Evolutionary conservation across 2,113 vertebrate species (phyloP).

Genomic region (Electrona antarctica): DNA sequence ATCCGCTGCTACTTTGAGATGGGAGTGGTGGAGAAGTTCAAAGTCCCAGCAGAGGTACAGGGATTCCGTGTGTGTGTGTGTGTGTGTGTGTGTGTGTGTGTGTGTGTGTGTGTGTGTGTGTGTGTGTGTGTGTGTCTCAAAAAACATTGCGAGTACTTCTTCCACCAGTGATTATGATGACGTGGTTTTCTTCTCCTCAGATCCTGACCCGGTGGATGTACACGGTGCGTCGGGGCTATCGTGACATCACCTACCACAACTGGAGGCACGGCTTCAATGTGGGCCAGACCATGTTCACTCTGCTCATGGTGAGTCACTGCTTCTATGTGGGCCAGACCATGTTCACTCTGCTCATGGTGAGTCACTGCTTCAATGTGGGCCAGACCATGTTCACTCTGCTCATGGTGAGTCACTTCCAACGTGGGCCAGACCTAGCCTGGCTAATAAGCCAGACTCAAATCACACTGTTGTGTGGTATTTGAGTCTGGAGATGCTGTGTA

Average conservation of each 20-base stretch:
- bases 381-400: too few relatives aligned
- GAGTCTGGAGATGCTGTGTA: too few relatives aligned
- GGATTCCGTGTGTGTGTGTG: neutral
- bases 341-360: too few relatives aligned
- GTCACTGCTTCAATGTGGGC: constrained; percentile 12
- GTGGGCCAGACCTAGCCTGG: too few relatives aligned
- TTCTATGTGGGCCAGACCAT: too few relatives aligned
- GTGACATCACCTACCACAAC: constrained; percentile 88
- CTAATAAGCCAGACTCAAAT: too few relatives aligned
- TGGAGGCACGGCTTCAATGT: constrained; percentile 91
- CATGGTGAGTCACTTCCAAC: too few relatives aligned
- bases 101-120: neutral
- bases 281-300: constrained; percentile 89
- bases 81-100: constrained; percentile 1
- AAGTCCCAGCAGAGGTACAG: neutral
- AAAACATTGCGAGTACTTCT: too few relatives aligned
- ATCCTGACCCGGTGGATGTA: constrained; percentile 90
- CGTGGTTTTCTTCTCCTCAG: neutral
- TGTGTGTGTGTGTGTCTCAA: neutral
- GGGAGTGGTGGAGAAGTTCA: neutral
- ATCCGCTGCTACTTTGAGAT: too few relatives aligned
- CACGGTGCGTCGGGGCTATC: constrained; percentile 87
- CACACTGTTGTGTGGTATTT: too few relatives aligned
- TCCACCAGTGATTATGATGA: too few relatives aligned
- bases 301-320: constrained; percentile 81